A percentile compares a stretch with the other conserved stretches of the same genome.
Conservation (phyloP, 2,797 vertebrate species). For the Muscicapa comitata region DNA sequence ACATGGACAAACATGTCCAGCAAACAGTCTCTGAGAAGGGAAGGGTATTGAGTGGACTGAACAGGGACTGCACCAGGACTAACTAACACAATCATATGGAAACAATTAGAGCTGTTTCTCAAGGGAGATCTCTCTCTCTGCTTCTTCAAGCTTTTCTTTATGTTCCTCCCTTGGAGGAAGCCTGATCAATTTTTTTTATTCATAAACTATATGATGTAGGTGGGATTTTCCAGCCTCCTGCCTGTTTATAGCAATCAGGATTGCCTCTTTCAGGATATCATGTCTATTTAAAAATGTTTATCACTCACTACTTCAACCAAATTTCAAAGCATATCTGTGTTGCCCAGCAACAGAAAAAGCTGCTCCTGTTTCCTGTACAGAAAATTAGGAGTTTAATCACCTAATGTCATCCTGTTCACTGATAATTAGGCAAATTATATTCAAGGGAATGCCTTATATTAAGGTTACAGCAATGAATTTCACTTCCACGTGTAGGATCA, state of each 20-base stretch:
- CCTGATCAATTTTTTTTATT: neutral
- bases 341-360: slow-evolving; percentile 46
- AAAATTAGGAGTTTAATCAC: slow-evolving; percentile 39
- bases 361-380: slow-evolving; percentile 17
- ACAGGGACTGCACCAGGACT: neutral
- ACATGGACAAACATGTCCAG: neutral
- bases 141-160: neutral
- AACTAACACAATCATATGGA: neutral
- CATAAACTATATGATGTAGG: neutral
- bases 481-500: neutral
- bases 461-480: neutral
- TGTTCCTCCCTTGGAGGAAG: neutral
- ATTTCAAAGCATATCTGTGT: slow-evolving; percentile 32
- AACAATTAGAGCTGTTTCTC: neutral
- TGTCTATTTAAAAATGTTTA: slow-evolving; percentile 2
- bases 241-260: neutral
- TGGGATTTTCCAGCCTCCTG: slow-evolving; percentile 17
- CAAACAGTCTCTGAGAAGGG: neutral
- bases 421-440: slow-evolving; percentile 20
- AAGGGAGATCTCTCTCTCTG: neutral
- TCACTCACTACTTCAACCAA: neutral
- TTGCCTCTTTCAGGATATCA: slow-evolving; percentile 16
- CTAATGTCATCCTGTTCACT: slow-evolving; percentile 1
- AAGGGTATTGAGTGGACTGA: neutral
- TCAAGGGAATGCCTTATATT: slow-evolving; percentile 9